Evolutionary conservation across 92 coral and sea anemone species (phyloP).

Genomic region (Epizoanthus ramosus): DNA sequence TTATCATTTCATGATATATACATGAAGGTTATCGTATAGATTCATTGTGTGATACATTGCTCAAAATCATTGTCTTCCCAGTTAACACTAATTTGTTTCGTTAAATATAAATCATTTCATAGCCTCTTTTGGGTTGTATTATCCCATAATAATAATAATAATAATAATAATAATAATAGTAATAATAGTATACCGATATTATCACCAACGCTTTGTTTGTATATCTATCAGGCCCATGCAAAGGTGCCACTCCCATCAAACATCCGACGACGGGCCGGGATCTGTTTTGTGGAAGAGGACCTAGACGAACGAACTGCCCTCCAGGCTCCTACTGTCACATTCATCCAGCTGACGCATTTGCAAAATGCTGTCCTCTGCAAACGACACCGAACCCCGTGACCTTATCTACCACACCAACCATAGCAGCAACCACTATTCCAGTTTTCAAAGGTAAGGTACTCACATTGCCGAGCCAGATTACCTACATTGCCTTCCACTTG

Average conservation of each 20-base stretch:
- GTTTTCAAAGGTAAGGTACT: not conserved
- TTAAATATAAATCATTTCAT: no score
- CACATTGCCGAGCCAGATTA: no score
- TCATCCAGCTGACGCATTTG: conserved; percentile 7
- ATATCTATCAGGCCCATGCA: conserved; percentile 31
- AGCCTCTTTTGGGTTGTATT: no score
- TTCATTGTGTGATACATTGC: no score
- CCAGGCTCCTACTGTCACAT: conserved; percentile 34
- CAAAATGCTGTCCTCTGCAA: conserved; percentile 33
- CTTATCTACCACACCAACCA: not conserved
- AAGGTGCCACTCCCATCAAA: conserved; percentile 27
- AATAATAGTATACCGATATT: no score
- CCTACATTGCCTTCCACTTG: no score
- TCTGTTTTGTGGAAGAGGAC: conserved; percentile 38
- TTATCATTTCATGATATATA: no score
- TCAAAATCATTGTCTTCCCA: no score
- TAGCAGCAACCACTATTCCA: conserved; percentile 9
- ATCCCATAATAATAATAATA: no score
- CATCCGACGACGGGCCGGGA: conserved; percentile 26
- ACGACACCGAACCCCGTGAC: not conserved
- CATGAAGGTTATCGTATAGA: no score
- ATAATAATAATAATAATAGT: no score
- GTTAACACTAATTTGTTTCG: no score
- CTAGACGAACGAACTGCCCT: conserved; percentile 1
- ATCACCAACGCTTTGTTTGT: not conserved